Evolutionary conservation across 2,113 vertebrate species (phyloP).

Genomic region (Spheniscus mendiculus): DNA sequence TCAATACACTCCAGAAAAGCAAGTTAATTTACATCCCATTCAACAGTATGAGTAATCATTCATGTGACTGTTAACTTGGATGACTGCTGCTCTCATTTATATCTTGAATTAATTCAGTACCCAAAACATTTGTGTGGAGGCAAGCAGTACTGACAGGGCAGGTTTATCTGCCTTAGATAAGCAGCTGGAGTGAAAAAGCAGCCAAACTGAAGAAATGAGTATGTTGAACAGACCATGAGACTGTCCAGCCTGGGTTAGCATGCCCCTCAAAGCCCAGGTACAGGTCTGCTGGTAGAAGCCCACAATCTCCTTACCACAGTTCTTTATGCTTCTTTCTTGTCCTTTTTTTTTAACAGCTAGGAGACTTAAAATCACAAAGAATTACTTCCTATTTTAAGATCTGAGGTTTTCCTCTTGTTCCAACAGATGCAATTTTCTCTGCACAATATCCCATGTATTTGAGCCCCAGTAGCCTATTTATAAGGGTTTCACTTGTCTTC

Average conservation of each 20-base stretch:
- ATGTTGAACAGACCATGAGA: not conserved
- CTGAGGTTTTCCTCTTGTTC: not conserved
- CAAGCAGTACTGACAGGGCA: not conserved
- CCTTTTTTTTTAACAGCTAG: too few species aligned
- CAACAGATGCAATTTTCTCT: not conserved
- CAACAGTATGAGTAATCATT: not conserved
- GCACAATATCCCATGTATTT: not conserved
- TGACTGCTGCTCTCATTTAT: not conserved
- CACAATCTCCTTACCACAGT: not conserved
- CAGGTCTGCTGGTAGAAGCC: not conserved
- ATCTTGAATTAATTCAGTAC: not conserved
- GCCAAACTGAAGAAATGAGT: not conserved
- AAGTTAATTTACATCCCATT: not conserved
- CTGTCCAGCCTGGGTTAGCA: not conserved
- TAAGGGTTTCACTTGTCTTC: not conserved
- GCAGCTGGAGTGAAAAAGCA: not conserved
- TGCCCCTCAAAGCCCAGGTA: not conserved
- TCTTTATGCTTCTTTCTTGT: not conserved
- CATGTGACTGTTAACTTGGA: not conserved
- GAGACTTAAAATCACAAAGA: not conserved
- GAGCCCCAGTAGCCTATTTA: not conserved
- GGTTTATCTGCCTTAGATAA: not conserved
- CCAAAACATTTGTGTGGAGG: not conserved
- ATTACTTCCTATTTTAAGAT: not conserved
- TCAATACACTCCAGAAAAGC: not conserved